Conservation (phyloP, 2,113 vertebrate genomes). For the Heptranchias perlo region DNA sequence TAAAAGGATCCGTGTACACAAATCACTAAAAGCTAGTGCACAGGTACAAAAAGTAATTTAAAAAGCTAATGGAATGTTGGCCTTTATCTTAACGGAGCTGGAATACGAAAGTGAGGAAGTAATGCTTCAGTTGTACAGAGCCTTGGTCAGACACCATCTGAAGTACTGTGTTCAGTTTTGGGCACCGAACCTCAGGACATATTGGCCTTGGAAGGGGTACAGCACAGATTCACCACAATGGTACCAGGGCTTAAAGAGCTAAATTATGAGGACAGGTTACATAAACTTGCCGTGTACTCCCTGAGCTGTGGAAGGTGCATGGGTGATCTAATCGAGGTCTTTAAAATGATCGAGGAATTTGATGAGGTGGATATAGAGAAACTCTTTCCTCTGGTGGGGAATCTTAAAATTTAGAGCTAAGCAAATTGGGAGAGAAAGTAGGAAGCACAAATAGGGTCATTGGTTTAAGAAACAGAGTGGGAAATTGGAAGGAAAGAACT, state of each 20-base stretch:
- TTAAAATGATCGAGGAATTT: not conserved
- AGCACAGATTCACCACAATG: no score
- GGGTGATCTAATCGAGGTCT: not conserved
- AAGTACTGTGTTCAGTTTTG: not conserved
- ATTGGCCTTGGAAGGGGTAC: no score
- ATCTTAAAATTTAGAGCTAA: not conserved
- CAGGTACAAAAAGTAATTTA: not conserved
- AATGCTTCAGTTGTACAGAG: not conserved
- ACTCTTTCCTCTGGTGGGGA: not conserved
- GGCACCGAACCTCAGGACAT: not conserved
- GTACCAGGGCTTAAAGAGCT: not conserved
- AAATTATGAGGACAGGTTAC: not conserved
- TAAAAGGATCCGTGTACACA: no score
- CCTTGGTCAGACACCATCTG: not conserved
- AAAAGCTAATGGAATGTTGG: not conserved
- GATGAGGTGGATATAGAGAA: not conserved
- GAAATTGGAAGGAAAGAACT: not conserved
- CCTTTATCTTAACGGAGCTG: not conserved
- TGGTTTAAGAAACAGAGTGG: not conserved
- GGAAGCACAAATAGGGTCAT: not conserved
- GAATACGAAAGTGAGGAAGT: not conserved
- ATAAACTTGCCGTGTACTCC: not conserved
- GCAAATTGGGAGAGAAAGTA: not conserved
- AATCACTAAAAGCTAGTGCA: not conserved
- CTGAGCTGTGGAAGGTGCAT: not conserved